These are phyloP conservation scores for Megaptera novaeangliae DNA, from an alignment of 2,113 vertebrate genomes.

Conservation along the genomic window DNA sequence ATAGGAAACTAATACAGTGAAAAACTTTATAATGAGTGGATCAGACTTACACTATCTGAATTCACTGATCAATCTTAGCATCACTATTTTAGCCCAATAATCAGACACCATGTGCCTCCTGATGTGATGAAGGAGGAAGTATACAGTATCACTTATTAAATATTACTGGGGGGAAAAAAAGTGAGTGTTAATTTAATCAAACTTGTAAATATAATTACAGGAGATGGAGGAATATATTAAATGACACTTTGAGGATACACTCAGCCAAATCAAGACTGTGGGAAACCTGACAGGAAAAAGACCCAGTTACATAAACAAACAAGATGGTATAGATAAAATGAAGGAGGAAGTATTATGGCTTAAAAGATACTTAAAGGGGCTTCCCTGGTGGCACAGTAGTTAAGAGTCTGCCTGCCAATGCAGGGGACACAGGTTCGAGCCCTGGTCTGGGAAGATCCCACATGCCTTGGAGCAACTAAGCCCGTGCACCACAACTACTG, in stretches of 20 bases:
- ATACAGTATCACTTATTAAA: not conserved
- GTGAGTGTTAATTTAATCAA: not conserved
- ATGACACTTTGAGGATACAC: not conserved
- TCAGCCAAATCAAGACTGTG: not conserved
- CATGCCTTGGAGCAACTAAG: no score
- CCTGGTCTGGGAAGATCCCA: no score
- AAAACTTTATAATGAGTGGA: not conserved
- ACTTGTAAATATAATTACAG: not conserved
- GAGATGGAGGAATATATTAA: not conserved
- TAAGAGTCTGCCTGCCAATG: no score
- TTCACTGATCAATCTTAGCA: not conserved
- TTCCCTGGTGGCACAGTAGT: no score
- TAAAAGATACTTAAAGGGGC: not conserved
- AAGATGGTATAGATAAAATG: not conserved
- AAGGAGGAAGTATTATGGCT: not conserved
- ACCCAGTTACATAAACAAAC: not conserved
- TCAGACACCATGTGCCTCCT: not conserved
- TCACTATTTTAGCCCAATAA: not conserved
- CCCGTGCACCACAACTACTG: no score
- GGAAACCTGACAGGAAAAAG: not conserved
- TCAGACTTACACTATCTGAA: not conserved
- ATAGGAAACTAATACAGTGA: not conserved
- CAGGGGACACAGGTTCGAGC: no score
- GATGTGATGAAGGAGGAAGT: not conserved
- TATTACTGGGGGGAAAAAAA: not conserved